Percentiles rank a stretch among this genome's conserved stretches.
Evolutionary conservation across 2,888 invertebrate genomes (phyloP).

Genomic region (Eueremaeus valkanovi): DNA sequence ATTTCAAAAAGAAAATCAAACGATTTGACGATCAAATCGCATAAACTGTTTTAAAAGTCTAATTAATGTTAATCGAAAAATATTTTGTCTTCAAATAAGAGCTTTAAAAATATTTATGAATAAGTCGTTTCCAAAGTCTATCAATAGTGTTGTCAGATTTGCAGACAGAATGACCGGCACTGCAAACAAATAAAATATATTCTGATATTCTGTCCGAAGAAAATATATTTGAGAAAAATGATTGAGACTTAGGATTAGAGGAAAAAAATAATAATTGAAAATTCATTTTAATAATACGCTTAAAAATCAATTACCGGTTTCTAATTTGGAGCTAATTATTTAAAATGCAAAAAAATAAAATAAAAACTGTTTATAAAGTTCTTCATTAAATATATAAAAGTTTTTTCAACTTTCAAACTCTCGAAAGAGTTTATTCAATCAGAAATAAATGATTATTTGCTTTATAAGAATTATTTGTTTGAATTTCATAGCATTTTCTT

Average conservation of each 20-base stretch:
- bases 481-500: background rate
- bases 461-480: too few relatives aligned
- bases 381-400: background rate
- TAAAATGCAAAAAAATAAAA: background rate
- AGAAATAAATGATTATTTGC: too few relatives aligned
- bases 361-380: too few relatives aligned
- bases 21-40: background rate
- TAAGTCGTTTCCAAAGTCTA: background rate
- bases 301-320: background rate
- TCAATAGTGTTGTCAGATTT: background rate
- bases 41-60: slow-evolving; percentile 3
- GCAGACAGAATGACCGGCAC: background rate
- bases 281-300: too few relatives aligned
- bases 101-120: background rate
- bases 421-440: too few relatives aligned
- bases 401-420: background rate
- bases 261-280: background rate
- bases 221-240: background rate
- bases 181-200: too few relatives aligned
- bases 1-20: background rate
- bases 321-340: background rate
- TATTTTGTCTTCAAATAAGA: background rate
- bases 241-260: background rate
- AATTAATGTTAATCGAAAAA: background rate
- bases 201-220: background rate